Base-by-base conservation (phyloP, 2,113 vertebrate genomes). In the Siphamia tubifer region DNA sequence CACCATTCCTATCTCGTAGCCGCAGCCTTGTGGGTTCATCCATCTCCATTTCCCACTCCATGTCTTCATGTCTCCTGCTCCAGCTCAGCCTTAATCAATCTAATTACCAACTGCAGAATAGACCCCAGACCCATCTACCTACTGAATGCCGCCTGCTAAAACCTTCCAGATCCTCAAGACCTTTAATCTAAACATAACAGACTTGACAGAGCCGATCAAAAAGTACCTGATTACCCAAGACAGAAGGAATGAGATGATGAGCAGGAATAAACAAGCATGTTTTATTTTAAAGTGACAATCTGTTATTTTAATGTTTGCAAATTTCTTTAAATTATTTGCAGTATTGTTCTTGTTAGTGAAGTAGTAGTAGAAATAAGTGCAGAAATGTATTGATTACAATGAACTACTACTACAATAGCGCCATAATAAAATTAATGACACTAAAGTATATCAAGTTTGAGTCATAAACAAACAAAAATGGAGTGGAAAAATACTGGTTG, bases 1-100 rank as follows among this genome's bases (percentile, higher is more conserved):
- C 85, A 72, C 75, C 72, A 84, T 82, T 88, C 83, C 81, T 78
- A 60, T 86, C 86, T 87, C 69, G 61, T 77, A 77, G 77, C 79
- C 31, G 49, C 88, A 84, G 69, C 77, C 60, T 42, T 24, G 27
- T 57, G 49, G 81, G 73, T 60, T 87, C 82, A 84, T 90, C 83
- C 68, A 84, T 88, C 88, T 90, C 86, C 52, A 86, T 86, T 87
- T 83, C 69, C 61, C 49, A 0, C 66, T 69, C 54, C 12, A 64
- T 83, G 88, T 81, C 69, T 36, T 27, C 16, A 6, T n/a, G 48
- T 72, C 77, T 62, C 20, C 72, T 68, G 66, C 68, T 23, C 28
- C 57, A 58, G 56, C 74, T 80, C 80, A 69, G 69, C 69, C 64
- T 81, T 73, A 84, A 87, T 87, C 83, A 80, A 84, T 79, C 58